Evolutionary conservation across 2,113 vertebrate species (phyloP).

Genomic region (Aythya baeri): DNA sequence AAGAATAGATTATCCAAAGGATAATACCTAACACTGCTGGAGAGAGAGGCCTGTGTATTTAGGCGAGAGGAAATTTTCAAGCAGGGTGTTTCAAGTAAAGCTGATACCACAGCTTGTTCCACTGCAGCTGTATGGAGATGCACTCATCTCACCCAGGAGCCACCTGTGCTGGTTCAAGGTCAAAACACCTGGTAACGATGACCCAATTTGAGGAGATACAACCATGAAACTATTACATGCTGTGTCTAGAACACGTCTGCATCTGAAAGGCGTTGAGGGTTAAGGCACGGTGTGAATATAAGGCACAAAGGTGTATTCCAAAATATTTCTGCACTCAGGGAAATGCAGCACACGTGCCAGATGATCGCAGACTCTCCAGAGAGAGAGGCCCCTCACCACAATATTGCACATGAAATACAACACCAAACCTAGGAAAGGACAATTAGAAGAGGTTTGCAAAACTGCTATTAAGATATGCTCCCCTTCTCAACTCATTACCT

Average conservation of each 20-base stretch:
- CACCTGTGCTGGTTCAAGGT: neutral
- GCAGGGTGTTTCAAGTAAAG: neutral
- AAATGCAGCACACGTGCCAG: neutral
- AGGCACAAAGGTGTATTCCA: neutral
- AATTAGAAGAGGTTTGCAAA: neutral
- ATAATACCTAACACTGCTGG: neutral
- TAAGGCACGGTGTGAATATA: neutral
- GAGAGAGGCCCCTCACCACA: neutral
- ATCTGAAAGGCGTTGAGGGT: constrained; percentile 8
- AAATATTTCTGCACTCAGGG: neutral
- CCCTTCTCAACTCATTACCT: neutral
- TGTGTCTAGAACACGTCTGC: neutral
- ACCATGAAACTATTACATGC: constrained; percentile 19
- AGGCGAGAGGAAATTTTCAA: neutral
- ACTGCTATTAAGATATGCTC: neutral
- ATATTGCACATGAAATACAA: neutral
- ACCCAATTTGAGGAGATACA: constrained; percentile 20
- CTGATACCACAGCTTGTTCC: neutral
- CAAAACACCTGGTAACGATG: constrained; percentile 16
- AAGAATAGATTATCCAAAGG: neutral
- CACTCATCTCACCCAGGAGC: neutral
- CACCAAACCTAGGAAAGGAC: neutral
- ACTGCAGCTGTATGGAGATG: neutral
- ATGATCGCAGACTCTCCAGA: neutral
- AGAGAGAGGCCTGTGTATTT: neutral